Percentiles rank a stretch among this genome's conserved stretches.
Conservation (phyloP, 2,113 vertebrate species). For the Oncorhynchus mykiss region DNA sequence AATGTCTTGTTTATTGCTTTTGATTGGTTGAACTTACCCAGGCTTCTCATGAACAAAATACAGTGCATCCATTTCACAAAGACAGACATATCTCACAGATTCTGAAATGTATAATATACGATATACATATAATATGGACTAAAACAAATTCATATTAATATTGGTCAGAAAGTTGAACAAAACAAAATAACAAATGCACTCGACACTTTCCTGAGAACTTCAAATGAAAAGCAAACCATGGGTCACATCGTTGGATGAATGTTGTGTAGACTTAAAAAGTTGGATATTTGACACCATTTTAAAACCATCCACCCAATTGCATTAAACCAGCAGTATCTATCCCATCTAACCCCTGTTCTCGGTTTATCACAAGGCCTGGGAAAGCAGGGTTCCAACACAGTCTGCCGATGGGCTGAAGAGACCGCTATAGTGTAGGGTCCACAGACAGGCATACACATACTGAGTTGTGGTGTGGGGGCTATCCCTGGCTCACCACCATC, state of each 20-base stretch:
- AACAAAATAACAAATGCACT: constrained; percentile 15
- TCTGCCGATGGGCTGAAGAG: neutral
- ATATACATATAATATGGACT: constrained; percentile 26
- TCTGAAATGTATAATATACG: constrained; percentile 30
- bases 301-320: neutral
- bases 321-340: constrained; percentile 9
- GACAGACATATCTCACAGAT: constrained; percentile 46
- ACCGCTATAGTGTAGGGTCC: neutral
- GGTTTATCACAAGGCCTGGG: neutral
- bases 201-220: constrained; percentile 72
- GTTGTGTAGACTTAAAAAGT: constrained; percentile 23
- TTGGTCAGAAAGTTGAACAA: constrained; percentile 39
- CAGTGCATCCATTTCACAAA: constrained; percentile 53
- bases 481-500: constrained; percentile 49
- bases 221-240: constrained; percentile 53
- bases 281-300: constrained; percentile 34
- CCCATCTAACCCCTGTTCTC: neutral
- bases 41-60: constrained; percentile 44
- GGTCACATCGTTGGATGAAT: constrained; percentile 44
- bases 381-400: constrained; percentile 5
- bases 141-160: constrained; percentile 8
- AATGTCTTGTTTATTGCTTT: constrained; percentile 67
- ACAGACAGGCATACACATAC: constrained; percentile 35
- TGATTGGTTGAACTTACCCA: constrained; percentile 49
- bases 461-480: constrained; percentile 24